These are phyloP conservation scores for Antheraea pernyi DNA, from an alignment of 1,140 invertebrate genomes.

Conservation along the genomic window DNA sequence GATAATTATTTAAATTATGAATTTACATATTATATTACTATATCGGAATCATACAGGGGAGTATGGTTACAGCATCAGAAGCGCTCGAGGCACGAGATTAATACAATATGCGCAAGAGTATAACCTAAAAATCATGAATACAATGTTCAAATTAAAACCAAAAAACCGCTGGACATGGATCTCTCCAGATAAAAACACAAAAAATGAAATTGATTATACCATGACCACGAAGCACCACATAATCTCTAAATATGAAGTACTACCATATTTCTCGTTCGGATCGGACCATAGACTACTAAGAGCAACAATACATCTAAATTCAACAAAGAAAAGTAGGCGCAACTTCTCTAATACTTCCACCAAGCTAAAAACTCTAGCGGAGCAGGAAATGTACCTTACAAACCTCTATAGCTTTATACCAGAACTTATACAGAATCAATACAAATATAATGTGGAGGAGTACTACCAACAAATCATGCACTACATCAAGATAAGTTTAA, in stretches of 20 bases:
- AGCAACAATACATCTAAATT: slow-evolving; percentile 30
- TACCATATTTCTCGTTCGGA: slow-evolving; percentile 28
- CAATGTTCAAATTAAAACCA: slow-evolving; percentile 42
- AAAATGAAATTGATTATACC: slow-evolving; percentile 44
- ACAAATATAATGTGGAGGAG: slow-evolving; percentile 24
- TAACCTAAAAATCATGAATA: slow-evolving; percentile 38
- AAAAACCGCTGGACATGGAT: slow-evolving; percentile 44
- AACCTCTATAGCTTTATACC: slow-evolving; percentile 29
- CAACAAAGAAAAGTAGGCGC: slow-evolving; percentile 8
- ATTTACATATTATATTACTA: no score
- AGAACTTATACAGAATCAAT: slow-evolving; percentile 26
- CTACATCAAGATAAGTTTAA: slow-evolving; percentile 30
- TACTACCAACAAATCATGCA: slow-evolving; percentile 30
- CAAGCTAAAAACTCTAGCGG: slow-evolving; percentile 31
- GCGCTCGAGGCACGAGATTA: slow-evolving; percentile 28
- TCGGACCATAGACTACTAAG: slow-evolving; percentile 38
- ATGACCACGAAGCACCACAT: slow-evolving; percentile 35
- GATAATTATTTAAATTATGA: no score
- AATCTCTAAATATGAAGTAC: slow-evolving; percentile 33
- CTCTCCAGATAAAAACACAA: no score
- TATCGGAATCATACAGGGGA: no score
- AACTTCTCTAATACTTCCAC: slow-evolving; percentile 26
- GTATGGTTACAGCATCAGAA: slow-evolving; percentile 33
- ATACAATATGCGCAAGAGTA: slow-evolving; percentile 38
- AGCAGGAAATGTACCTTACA: no score